Percentiles rank a stretch among this genome's conserved stretches.
These are phyloP conservation scores for Apodemus sylvaticus DNA, from an alignment of 2,113 vertebrate genomes.

Conservation along the genomic window DNA sequence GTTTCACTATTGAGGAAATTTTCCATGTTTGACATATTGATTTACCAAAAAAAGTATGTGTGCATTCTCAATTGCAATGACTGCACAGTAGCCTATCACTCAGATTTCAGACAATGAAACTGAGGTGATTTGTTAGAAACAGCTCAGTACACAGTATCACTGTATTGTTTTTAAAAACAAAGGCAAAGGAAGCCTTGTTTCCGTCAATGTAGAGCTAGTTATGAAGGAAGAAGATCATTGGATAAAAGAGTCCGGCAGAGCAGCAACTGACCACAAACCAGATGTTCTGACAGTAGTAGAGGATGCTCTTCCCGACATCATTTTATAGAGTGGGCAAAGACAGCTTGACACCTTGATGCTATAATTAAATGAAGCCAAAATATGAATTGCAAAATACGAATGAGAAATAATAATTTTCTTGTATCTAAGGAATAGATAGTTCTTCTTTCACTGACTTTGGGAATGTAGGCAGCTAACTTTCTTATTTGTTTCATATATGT, in stretches of 20 bases:
- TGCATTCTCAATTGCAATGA: not conserved
- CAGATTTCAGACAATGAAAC: not conserved
- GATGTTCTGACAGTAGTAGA: not conserved
- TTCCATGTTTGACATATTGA: not conserved
- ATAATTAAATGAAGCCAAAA: not conserved
- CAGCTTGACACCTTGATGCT: not conserved
- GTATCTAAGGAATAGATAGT: not conserved
- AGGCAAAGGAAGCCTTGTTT: not conserved
- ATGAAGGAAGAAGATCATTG: not conserved
- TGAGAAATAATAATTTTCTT: not conserved
- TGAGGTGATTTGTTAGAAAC: not conserved
- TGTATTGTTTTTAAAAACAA: not conserved
- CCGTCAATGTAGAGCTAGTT: not conserved
- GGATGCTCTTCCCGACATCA: not conserved
- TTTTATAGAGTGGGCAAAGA: not conserved
- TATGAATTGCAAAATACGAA: not conserved
- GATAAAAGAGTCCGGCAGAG: not conserved
- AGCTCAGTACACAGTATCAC: not conserved
- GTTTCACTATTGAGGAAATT: slow-evolving; percentile 33
- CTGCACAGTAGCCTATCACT: not conserved
- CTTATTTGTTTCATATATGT: not conserved
- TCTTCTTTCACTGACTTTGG: not conserved
- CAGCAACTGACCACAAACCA: not conserved
- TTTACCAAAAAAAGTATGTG: slow-evolving; percentile 12
- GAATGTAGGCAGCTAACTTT: not conserved